phyloP scores from a whole-genome alignment of 1,140 invertebrate species.

The Plectus sambesii region DNA sequence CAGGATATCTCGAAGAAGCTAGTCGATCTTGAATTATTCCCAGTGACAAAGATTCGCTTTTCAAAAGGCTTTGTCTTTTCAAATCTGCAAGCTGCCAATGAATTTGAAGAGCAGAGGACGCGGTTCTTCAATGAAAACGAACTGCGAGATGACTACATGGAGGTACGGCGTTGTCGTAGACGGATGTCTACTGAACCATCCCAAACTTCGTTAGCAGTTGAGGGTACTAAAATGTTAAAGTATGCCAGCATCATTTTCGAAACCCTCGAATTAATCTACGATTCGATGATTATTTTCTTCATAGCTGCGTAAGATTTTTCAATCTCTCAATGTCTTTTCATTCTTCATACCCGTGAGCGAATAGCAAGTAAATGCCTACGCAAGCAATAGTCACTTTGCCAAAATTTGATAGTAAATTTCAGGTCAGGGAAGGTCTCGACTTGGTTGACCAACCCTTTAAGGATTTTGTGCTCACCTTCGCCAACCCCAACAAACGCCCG shows the following conservation, averaged over 20 bases:
- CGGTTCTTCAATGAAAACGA: constrained; percentile 70
- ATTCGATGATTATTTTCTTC: constrained; percentile 7
- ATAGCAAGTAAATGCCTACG: no score
- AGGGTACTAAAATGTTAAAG: background rate
- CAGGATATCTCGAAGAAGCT: constrained; percentile 64
- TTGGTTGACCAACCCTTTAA: constrained; percentile 58
- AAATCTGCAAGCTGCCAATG: constrained; percentile 63
- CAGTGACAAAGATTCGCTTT: constrained; percentile 61
- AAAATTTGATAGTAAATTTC: no score
- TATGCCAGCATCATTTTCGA: no score
- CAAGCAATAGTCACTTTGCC: no score
- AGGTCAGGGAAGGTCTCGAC: constrained; percentile 61
- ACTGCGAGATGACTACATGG: constrained; percentile 71
- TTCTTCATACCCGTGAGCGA: no score
- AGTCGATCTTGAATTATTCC: constrained; percentile 57
- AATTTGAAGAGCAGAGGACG: constrained; percentile 70
- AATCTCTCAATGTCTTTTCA: constrained; percentile 13
- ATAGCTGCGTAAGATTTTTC: constrained; percentile 3
- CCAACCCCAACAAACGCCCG: constrained; percentile 55
- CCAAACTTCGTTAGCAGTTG: constrained; percentile 4
- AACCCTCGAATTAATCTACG: no score
- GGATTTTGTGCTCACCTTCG: constrained; percentile 59
- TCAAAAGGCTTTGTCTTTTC: constrained; percentile 71
- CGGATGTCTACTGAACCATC: constrained; percentile 2
- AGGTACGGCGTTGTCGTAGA: constrained; percentile 55